Evolutionary conservation across 2,888 invertebrate species (phyloP), one percentile per base, ranked within the genome.

Genomic region (Itoplectis maculator): DNA sequence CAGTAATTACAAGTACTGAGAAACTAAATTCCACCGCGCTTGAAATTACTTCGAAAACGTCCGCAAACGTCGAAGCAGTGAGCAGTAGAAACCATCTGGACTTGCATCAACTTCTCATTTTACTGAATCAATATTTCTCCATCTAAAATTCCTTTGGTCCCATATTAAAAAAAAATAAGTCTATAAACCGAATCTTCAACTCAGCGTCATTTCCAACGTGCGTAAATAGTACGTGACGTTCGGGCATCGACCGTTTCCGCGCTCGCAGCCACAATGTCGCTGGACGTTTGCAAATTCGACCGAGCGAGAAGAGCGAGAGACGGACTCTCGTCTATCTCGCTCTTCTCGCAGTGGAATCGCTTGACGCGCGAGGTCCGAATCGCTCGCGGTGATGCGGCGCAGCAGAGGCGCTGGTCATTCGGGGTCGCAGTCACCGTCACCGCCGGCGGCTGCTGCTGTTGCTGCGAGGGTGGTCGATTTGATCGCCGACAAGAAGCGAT

Each of bases 401-500:
- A 47, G 35, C 15, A 47, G 59, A 73, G 73, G 73, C 47, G 61
- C 59, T 49, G 61, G 61, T 49, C 47, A 59, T 73, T 61, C 73
- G 73, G 72, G 73, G 61, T 73, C 73, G 73, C 47, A 73, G 13
- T 20, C n/a, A 37, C 61, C 51, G 51, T 13, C 47, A 40, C 51
- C 56, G 65, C 15, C 37, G 61, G 18, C 61, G 37, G 49, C 18
- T n/a, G n/a, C n/a, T n/a, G n/a, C n/a, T n/a, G n/a, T n/a, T n/a
- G n/a, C n/a, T n/a, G 73, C 66, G 29, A 61, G 61, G 56, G 56
- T 72, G 45, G 70, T 29, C 47, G 56, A 61, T 84, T 85, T 83
- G 83, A 84, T 82, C 80, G 82, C 45, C 74, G 66, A 84, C 81
- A 80, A 84, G 85, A 83, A 85, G 79, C 74, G 86, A 86, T 83